Evolutionary conservation across 2,888 invertebrate species (phyloP), one percentile per base, ranked within the genome.

Genomic region (Microctonus aethiopoides): DNA sequence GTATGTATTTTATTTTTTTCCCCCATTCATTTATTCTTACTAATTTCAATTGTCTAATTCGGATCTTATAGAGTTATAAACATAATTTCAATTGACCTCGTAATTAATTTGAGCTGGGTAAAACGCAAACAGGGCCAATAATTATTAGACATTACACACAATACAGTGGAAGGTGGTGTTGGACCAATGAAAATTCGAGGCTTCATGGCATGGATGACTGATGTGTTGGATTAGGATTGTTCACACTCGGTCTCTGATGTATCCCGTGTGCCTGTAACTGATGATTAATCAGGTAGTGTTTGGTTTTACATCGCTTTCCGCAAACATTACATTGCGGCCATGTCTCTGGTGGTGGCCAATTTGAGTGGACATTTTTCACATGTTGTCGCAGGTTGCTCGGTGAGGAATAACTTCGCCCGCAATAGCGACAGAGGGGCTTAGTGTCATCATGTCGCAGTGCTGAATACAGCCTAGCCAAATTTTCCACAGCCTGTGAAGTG

Each of bases 211-310:
- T 74, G 68, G 67, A 70, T 52, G 72, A 75, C 36, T 73, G 76
- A 65, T 80, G 80, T 57, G 77, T 77, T 36, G 77, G 78, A 75
- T 74, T 77, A 32, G 81, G 80, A 78, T 80, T 83, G 74, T 80
- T 81, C 70, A 83, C 84, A 82, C 87, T 89, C 84, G 91, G 90
- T 73, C 92, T 89, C 87, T 92, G 92, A 78, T 92, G 90, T 80
- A 92, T 92, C 79, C 92, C 92, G 87, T 92, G 92, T 76, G 92
- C 91, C 88, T 92, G 92, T 78, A 92, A 90, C 86, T 92, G 91
- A 87, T 92, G 92, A 88, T 92, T 92, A 89, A 92, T 92, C 83
- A 92, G 89, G 87, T 93, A 92, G 87, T 92, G 92, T 87, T 92
- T 91, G 81, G 92, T 92, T 88, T 92, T 92, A 89, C 92, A 92